Evolutionary conservation across 2,113 vertebrate genomes (phyloP).

Genomic region (Gasterosteus nipponicus): DNA sequence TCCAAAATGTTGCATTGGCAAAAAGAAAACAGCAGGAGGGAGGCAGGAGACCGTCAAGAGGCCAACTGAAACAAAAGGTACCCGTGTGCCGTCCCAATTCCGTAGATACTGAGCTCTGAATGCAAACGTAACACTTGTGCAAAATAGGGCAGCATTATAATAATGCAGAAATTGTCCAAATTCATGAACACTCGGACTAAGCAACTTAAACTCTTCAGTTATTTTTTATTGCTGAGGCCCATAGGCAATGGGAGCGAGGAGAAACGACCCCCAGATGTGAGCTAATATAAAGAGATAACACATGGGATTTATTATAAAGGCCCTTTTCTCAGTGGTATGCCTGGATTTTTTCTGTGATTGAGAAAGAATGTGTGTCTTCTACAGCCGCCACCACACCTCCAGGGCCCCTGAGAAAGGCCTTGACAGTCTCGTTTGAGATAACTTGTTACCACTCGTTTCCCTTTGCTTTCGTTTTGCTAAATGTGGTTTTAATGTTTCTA

Average conservation of each 20-base stretch:
- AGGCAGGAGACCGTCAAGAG: conserved; percentile 58
- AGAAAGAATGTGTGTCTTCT: conserved; percentile 19
- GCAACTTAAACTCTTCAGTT: conserved; percentile 33
- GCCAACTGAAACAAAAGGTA: conserved; percentile 49
- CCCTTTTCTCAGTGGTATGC: not conserved
- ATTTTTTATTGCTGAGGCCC: conserved; percentile 43
- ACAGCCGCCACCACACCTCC: conserved; percentile 20
- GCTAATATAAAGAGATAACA: conserved; percentile 11
- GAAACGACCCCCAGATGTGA: conserved; percentile 27
- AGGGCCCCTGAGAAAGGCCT: conserved; percentile 20
- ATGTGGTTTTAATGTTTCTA: conserved; percentile 10
- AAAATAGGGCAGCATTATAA: conserved; percentile 44
- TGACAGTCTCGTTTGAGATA: conserved; percentile 37
- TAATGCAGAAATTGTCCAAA: conserved; percentile 35
- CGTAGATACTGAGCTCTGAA: conserved; percentile 46
- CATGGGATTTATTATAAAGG: conserved; percentile 26
- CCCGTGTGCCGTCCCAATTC: conserved; percentile 56
- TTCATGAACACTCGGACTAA: conserved; percentile 43
- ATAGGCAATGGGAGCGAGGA: conserved; percentile 16
- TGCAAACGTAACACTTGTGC: conserved; percentile 35
- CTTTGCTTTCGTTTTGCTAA: conserved; percentile 36
- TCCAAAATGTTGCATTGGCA: conserved; percentile 73
- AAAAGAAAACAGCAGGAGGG: conserved; percentile 54
- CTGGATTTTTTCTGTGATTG: conserved; percentile 37
- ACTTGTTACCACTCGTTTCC: conserved; percentile 42